Evolutionary conservation across 2,113 vertebrate genomes (phyloP), one percentile per base, ranked within the genome.

Genomic region (human (Homo sapiens)): DNA sequence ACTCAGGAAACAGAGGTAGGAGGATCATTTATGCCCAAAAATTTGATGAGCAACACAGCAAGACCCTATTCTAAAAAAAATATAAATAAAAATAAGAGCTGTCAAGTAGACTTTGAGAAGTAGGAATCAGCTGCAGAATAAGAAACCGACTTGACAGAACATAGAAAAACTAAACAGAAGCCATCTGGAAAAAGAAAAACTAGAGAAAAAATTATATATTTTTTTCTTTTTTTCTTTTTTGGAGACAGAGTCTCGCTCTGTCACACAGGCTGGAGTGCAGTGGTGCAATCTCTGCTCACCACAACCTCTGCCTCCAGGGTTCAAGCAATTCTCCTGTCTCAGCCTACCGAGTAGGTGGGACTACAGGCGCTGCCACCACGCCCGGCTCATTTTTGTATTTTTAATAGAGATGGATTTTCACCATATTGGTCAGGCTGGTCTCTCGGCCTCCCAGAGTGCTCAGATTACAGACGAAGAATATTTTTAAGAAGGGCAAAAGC

Each of bases 141-240:
- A 35, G 52, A 96, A 72, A 27, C 23, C 52, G 90, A 87, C 64
- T 25, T 40, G 27, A 92, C 20, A 90, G 35, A 92, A 90, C 52
- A 57, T 76, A 90, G 30, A 22, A 89, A 95, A 93, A 94, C 66
- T 43, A 73, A 88, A 89, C 0, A 95, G 25, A 97, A 92, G 17
- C 30, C 22, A 87, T 30, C 9, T 72, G 13, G 50, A 82, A 85
- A 68, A 23, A 23, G 59, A 8, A 72, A 97, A 82, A 90, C 61
- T 22, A 57, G 89, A 89, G 14, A 40, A 84, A 78, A 43, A 84
- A 9, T 57, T 8, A 40, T 40, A 40, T 57, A 0, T 23, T 22
- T 57, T 0, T 23, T 5, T 20, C 18, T 55, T 20, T 55, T 57
- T 57, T 59, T 59, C 23, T 25, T 59, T 59, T 59, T 25, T 9